phyloP scores from a whole-genome alignment of 2,888 invertebrate genomes.

The Mermis nigrescens region DNA sequence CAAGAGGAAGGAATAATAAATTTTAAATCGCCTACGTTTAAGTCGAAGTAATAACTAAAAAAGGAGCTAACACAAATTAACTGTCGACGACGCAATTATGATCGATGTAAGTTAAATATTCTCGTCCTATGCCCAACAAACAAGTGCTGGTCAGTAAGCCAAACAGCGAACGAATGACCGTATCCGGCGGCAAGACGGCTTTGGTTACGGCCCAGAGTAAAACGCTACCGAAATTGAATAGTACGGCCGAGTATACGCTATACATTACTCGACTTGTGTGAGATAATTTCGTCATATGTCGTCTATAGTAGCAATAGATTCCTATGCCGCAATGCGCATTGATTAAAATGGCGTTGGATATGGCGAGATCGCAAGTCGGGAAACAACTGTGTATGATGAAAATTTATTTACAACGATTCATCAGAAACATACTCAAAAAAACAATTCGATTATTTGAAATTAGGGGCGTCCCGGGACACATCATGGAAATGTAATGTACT shows the following conservation, averaged over 20 bases:
- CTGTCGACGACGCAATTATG: no score
- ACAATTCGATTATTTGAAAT: no score
- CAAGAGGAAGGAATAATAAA: no score
- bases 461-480: no score
- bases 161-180: conserved; percentile 46
- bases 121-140: conserved; percentile 45
- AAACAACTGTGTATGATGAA: no score
- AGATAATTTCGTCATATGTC: conserved; percentile 43
- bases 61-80: no score
- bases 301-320: conserved; percentile 58
- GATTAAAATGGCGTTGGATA: conserved; percentile 51
- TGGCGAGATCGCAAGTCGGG: conserved; percentile 29
- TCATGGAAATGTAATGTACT: no score
- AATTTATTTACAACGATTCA: no score
- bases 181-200: conserved; percentile 52
- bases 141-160: conserved; percentile 52
- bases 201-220: conserved; percentile 67
- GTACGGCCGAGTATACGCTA: conserved; percentile 31
- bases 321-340: conserved; percentile 62
- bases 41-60: no score
- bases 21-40: no score
- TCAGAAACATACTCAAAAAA: no score
- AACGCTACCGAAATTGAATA: conserved; percentile 73
- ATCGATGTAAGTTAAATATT: conserved; percentile 48
- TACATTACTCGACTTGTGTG: conserved; percentile 6